Evolutionary conservation across 2,888 invertebrate species (phyloP).

Genomic region (Coremacera marginata): DNA sequence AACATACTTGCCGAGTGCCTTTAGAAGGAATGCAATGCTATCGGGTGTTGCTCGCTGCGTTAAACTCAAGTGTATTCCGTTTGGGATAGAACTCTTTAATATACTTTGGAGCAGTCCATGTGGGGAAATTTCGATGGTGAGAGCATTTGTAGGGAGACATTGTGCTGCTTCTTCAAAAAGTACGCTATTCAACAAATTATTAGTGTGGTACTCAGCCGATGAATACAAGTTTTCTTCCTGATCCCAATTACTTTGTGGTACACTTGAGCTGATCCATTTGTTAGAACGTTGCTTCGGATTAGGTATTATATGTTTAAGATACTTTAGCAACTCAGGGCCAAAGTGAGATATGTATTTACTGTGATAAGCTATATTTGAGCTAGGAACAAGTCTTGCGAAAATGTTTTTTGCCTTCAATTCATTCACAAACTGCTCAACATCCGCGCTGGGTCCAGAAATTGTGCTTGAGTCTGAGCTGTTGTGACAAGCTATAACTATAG

Average conservation of each 20-base stretch:
- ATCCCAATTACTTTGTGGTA: constrained; percentile 80
- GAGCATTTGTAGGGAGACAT: constrained; percentile 74
- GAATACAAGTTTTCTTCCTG: constrained; percentile 73
- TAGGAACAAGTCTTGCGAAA: constrained; percentile 86
- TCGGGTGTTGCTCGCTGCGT: constrained; percentile 74
- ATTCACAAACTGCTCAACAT: constrained; percentile 76
- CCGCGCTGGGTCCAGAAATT: constrained; percentile 86
- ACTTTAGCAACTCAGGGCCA: constrained; percentile 77
- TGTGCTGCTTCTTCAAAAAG: constrained; percentile 75
- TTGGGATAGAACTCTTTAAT: constrained; percentile 73
- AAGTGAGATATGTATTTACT: constrained; percentile 81
- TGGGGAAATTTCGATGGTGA: constrained; percentile 79
- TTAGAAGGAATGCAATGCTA: constrained; percentile 66
- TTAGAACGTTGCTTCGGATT: constrained; percentile 76
- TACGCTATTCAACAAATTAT: constrained; percentile 78
- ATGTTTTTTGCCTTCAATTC: constrained; percentile 78
- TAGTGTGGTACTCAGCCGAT: constrained; percentile 91
- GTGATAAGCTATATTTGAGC: constrained; percentile 91
- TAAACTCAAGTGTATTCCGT: constrained; percentile 73
- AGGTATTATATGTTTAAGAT: constrained; percentile 76
- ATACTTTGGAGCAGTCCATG: constrained; percentile 78
- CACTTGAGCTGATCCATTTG: constrained; percentile 89
- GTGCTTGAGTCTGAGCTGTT: constrained; percentile 89
- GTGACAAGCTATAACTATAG: constrained; percentile 88
- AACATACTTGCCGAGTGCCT: constrained; percentile 70